Base-by-base conservation (phyloP, 2,888 invertebrate species). In the Phasia obesa region DNA sequence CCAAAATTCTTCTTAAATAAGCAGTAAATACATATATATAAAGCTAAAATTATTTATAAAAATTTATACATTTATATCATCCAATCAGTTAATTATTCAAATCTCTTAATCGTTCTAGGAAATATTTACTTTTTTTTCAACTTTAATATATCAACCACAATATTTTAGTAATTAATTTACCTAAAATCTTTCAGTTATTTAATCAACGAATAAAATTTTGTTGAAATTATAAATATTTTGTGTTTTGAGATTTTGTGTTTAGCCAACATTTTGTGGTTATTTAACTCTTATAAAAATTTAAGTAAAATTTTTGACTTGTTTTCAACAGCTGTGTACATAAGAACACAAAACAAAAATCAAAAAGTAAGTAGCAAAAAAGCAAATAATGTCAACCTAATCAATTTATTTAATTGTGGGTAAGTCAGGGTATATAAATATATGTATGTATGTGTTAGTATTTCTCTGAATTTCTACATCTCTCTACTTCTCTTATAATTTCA, bases 181-280 rank as follows among this genome's bases (percentile, higher is more conserved):
- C 25, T 73, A 17, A 60, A 77, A 53, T 60, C 55, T 77, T 25
- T 60, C 35, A 53, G 60, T 74, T 79, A 27, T n/a, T 21, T 31
- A 71, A 31, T n/a, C 51, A 65, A 59, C 53, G 25, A 25, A 62
- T 47, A 1, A 38, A 57, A 59, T 17, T 65, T 64, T 59, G 51
- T 59, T 70, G 62, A 64, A 38, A 38, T 65, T 59, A 55, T 15
- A 49, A 67, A 21, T 31, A 27, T 25, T 15, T 31, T 38, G 15
- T n/a, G 27, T 44, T 9, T 19, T 49, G 35, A 23, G 25, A 65
- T 49, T 51, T 57, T 65, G 75, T 75, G 74, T 80, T 55, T 38
- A 69, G 49, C 80, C 80, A 80, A 73, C 17, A 69, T 64, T 70
- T 81, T 81, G 81, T 71, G 76, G 76, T 76, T 75, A 2, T 38